Evolutionary conservation across 2,888 invertebrate species (phyloP).

Genomic region (Tiliacea aurago): DNA sequence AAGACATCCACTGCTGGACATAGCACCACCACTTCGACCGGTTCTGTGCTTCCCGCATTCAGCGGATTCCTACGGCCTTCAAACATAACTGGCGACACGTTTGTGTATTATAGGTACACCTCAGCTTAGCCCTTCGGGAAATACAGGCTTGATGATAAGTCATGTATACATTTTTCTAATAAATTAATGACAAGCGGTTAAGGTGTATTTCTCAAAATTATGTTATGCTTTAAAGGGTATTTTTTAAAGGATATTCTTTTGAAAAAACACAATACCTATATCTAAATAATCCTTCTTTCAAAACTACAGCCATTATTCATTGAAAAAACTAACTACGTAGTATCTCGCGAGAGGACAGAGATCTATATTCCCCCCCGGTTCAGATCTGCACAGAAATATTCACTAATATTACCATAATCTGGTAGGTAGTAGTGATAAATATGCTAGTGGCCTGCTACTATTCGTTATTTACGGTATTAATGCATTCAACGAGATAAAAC

Average conservation of each 20-base stretch:
- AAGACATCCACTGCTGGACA: no score
- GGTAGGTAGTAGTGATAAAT: constrained; percentile 52
- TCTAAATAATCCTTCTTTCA: neutral
- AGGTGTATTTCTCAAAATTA: neutral
- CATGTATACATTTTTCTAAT: neutral
- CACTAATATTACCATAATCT: constrained; percentile 58
- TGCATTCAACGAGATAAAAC: constrained; percentile 55
- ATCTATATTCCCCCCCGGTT: constrained; percentile 31
- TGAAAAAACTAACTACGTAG: constrained; percentile 20
- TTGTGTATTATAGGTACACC: no score
- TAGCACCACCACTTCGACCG: no score
- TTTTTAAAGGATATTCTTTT: no score
- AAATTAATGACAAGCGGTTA: neutral
- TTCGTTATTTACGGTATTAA: constrained; percentile 51
- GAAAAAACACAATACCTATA: no score
- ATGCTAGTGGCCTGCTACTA: constrained; percentile 44
- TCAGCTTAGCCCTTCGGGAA: no score
- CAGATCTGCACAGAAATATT: constrained; percentile 49
- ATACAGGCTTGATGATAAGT: no score
- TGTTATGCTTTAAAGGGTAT: neutral
- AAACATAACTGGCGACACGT: no score
- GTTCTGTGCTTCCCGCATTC: no score
- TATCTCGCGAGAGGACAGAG: constrained; percentile 18
- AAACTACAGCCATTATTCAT: constrained; percentile 15
- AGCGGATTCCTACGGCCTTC: no score